phyloP scores from a whole-genome alignment of 2,888 invertebrate genomes.

The Bellardia pandia region DNA sequence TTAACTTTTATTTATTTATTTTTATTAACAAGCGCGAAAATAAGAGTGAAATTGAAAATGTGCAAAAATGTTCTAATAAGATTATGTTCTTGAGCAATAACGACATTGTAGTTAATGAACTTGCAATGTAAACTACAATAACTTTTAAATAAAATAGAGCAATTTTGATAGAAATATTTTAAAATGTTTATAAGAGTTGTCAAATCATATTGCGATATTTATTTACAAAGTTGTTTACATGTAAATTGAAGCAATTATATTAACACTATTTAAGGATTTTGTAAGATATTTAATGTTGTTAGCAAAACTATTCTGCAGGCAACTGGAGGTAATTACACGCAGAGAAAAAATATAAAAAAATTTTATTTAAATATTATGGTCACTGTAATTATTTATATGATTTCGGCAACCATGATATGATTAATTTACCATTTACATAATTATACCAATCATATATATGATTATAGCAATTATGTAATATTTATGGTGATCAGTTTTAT shows the following conservation, averaged over 20 bases:
- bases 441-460: no score
- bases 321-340: no score
- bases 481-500: no score
- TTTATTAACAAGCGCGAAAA: slow-evolving; percentile 6
- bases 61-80: not conserved
- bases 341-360: no score
- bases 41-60: slow-evolving; percentile 39
- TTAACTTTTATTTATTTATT: not conserved
- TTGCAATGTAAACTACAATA: not conserved
- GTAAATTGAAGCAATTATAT: not conserved
- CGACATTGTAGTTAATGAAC: slow-evolving; percentile 23
- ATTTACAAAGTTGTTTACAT: not conserved
- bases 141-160: not conserved
- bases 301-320: no score
- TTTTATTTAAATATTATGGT: no score
- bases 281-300: no score
- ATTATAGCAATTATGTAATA: no score
- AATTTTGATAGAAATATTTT: not conserved
- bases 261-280: not conserved
- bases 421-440: no score
- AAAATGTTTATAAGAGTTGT: not conserved
- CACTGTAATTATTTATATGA: no score
- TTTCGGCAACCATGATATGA: no score
- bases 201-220: not conserved
- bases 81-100: not conserved